These are phyloP conservation scores for Lacerta bilineata DNA, from an alignment of 2,797 vertebrate species.

Conservation along the genomic window DNA sequence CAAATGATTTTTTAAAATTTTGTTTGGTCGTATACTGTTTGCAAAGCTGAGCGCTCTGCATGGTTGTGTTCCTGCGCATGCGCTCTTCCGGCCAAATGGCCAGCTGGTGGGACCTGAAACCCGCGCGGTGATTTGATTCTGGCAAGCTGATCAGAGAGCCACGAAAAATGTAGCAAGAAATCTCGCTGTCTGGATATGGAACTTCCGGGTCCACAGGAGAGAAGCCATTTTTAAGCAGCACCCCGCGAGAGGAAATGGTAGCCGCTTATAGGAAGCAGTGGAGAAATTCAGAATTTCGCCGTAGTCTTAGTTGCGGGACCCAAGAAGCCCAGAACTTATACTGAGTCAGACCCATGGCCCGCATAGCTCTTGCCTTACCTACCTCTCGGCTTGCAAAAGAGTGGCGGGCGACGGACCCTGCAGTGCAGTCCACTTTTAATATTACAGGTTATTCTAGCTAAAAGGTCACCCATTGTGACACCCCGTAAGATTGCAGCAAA, in stretches of 20 bases:
- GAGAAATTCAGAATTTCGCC: too few species aligned
- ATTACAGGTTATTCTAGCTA: neutral
- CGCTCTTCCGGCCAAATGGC: neutral
- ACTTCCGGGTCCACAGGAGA: neutral
- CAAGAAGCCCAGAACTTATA: too few species aligned
- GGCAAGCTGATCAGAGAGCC: neutral
- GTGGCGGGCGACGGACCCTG: too few species aligned
- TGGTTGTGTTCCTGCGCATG: neutral
- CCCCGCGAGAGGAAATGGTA: neutral
- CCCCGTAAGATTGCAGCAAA: too few species aligned
- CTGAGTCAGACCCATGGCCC: too few species aligned
- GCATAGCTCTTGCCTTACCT: too few species aligned
- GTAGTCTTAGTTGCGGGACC: too few species aligned
- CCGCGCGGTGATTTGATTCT: neutral
- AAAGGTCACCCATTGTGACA: neutral
- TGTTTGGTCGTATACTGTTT: too few species aligned
- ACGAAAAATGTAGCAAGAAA: neutral
- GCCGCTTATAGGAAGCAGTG: too few species aligned
- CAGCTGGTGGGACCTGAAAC: neutral
- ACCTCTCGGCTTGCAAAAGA: neutral
- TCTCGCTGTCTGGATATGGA: neutral
- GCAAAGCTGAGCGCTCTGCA: neutral
- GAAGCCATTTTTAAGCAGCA: neutral
- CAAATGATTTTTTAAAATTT: neutral
- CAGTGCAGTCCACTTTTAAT: neutral